Conservation (phyloP, 2,113 vertebrate species). For the Paradoxurus hermaphroditus region DNA sequence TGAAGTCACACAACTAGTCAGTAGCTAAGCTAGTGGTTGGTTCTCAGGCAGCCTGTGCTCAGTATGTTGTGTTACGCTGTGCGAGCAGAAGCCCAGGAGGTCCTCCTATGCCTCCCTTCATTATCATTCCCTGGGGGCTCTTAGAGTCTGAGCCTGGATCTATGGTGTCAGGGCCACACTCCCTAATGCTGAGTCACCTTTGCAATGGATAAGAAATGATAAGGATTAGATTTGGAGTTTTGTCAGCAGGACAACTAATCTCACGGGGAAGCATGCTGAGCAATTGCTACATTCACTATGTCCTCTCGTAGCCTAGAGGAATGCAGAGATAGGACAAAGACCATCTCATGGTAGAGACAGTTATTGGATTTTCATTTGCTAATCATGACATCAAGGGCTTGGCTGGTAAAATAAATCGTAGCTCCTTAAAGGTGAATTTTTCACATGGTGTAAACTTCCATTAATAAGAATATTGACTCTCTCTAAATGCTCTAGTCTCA, state of each 20-base stretch:
- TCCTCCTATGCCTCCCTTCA: not conserved
- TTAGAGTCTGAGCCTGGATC: not conserved
- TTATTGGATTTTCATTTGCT: conserved; percentile 31
- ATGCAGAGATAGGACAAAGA: conserved; percentile 38
- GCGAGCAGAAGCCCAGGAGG: not conserved
- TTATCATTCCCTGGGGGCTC: not conserved
- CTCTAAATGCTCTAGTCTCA: not conserved
- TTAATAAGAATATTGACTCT: not conserved
- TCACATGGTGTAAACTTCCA: not conserved
- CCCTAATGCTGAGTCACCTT: not conserved
- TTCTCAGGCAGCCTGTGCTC: not conserved
- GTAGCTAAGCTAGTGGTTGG: not conserved
- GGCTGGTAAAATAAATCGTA: not conserved
- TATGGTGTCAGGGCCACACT: not conserved
- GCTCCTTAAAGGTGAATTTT: conserved; percentile 8
- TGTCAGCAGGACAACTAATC: conserved; percentile 24
- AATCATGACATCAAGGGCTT: not conserved
- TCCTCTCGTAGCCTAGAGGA: conserved; percentile 35
- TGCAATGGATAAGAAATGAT: conserved; percentile 3
- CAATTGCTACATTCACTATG: conserved; percentile 40
- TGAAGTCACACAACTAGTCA: not conserved
- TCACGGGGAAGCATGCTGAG: not conserved
- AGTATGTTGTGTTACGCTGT: rapidly evolving
- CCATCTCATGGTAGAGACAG: not conserved
- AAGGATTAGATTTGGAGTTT: conserved; percentile 21